Percentiles rank a stretch among this genome's conserved stretches.
Evolutionary conservation across 53 echinoderm and acorn worm species (phyloP).

Genomic region (Apostichopus leukothele): DNA sequence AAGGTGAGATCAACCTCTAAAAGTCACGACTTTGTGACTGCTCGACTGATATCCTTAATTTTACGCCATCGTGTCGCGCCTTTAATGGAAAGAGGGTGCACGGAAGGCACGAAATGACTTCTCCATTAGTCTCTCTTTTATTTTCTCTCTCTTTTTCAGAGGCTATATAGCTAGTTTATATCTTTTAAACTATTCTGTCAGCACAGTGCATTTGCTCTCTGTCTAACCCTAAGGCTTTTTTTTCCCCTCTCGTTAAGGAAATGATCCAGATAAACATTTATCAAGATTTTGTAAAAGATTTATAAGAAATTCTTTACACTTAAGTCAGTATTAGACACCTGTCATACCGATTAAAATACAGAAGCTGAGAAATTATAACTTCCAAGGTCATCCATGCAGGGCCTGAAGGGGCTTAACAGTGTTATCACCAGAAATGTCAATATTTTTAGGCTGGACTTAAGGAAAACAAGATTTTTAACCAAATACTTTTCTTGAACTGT

Average conservation of each 20-base stretch:
- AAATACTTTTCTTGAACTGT: too few relatives aligned
- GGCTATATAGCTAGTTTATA: background rate
- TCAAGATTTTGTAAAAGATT: slow-evolving; percentile 4
- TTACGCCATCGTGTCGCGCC: background rate
- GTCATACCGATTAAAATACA: slow-evolving; percentile 15
- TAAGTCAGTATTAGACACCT: slow-evolving; percentile 16
- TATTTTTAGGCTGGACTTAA: background rate
- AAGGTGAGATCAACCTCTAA: background rate
- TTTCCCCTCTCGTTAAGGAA: background rate
- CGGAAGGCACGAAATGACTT: background rate
- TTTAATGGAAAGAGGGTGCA: background rate
- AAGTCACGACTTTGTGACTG: background rate
- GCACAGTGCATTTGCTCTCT: slow-evolving; percentile 15
- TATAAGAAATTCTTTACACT: background rate
- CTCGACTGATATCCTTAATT: background rate
- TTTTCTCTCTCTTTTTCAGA: too few relatives aligned
- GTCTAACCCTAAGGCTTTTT: background rate
- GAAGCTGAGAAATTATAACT: background rate
- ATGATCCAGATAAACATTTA: slow-evolving; percentile 26
- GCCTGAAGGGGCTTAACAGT: slow-evolving; percentile 11
- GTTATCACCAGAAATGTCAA: slow-evolving; percentile 2
- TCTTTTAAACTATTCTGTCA: slow-evolving; percentile 20
- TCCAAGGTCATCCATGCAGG: slow-evolving; percentile 2
- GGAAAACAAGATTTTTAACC: background rate
- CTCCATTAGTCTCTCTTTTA: background rate